Evolutionary conservation across 2,113 vertebrate species (phyloP), one percentile per base, ranked within the genome.

Genomic region (Panthera uncia): DNA sequence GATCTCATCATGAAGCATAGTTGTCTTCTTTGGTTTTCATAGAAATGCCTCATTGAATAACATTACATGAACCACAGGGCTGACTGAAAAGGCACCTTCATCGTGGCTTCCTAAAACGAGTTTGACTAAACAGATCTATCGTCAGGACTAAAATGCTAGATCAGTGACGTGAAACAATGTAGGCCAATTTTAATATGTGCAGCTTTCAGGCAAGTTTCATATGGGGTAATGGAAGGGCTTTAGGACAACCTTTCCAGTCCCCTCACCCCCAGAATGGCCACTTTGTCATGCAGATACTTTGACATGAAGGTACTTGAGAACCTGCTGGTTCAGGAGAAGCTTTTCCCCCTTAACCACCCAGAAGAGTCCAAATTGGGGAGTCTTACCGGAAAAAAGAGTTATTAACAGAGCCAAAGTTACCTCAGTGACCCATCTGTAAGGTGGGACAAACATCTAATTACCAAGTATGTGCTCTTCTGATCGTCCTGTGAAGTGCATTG

Each of bases 401-500:
- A 71, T 38, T 38, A 71, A 21, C 69, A 38, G 27, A 36, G n/a
- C 21, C n/a, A 71, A 38, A 21, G 8, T 38, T 38, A 38, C 12
- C 10, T 11, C 18, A 19, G 55, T 36, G n/a, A 71, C 21, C n/a
- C 69, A 71, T 23, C 19, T 71, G 9, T 71, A 38, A 36, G n/a
- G 19, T 38, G 6, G 36, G 8, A 38, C 4, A 36, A 38, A 38
- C 4, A 71, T 11, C 69, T 12, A 36, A 71, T 23, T 38, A 12
- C 69, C 69, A 38, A 23, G 23, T 1, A 38, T 23, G 9, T 5
- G 10, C 18, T 71, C n/a, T n/a, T 16, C 66, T 23, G 36, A 23
- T 1, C 4, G 0, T 4, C 69, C 9, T 0, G n/a, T 23, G n/a
- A 38, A 71, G n/a, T 38, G 69, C 36, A 11, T 23, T 38, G 18